A percentile compares a stretch with the other conserved stretches of the same genome.
These are phyloP conservation scores for Elmis aenea DNA, from an alignment of 2,888 invertebrate species.

Conservation along the genomic window DNA sequence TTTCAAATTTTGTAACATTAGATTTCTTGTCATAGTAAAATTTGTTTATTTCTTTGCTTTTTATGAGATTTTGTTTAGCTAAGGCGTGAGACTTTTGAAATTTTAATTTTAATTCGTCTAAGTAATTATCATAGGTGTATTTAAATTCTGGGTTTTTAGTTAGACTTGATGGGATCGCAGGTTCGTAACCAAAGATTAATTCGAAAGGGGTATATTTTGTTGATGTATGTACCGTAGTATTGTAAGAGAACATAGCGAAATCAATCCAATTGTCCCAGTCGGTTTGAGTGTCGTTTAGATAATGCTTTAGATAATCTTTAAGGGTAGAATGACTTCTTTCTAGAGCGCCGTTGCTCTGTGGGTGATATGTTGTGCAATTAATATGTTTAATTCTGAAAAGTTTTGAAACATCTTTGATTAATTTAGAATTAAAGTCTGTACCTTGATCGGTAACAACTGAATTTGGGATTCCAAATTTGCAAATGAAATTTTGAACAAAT, in stretches of 20 bases:
- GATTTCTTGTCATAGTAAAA: too few species aligned
- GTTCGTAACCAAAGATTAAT: constrained; percentile 20
- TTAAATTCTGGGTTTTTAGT: constrained; percentile 25
- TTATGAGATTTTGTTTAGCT: constrained; percentile 24
- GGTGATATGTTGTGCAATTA: constrained; percentile 28
- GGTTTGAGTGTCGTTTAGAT: constrained; percentile 24
- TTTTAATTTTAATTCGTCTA: constrained; percentile 26
- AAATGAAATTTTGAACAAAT: constrained; percentile 23
- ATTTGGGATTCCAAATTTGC: constrained; percentile 21
- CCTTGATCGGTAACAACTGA: constrained; percentile 10
- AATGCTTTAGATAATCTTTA: constrained; percentile 30
- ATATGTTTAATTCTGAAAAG: constrained; percentile 30
- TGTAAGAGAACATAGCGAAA: constrained; percentile 28
- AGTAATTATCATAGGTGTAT: too few species aligned
- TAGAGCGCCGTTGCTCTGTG: constrained; percentile 30
- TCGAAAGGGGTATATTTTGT: constrained; percentile 24
- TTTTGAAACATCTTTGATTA: constrained; percentile 11
- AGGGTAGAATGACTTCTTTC: constrained; percentile 33
- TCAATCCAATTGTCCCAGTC: constrained; percentile 14
- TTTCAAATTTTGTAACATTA: too few species aligned
- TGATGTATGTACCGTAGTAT: constrained; percentile 24
- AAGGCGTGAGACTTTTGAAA: constrained; percentile 25
- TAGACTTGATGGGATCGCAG: constrained; percentile 17
- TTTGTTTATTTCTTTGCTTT: too few species aligned
- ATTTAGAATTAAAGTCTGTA: not conserved